phyloP scores from a whole-genome alignment of 2,113 vertebrate species.

The Ciconia boyciana region DNA sequence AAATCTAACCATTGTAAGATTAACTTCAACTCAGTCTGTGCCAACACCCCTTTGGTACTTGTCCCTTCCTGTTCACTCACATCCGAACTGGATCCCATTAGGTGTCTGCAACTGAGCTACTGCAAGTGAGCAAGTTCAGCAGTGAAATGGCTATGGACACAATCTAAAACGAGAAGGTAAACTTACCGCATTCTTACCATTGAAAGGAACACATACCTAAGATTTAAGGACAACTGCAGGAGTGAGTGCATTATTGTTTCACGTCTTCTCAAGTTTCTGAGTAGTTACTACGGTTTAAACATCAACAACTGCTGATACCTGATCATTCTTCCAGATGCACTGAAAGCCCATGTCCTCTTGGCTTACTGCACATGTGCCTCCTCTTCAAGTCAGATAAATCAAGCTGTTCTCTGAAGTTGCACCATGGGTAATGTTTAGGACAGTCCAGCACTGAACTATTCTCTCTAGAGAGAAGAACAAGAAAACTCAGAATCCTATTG shows the following conservation, averaged over 20 bases:
- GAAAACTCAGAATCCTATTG: neutral
- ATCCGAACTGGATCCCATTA: neutral
- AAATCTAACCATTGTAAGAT: neutral
- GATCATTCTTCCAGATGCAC: slow-evolving; percentile 29
- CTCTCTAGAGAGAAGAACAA: slow-evolving; percentile 30
- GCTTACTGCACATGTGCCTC: slow-evolving; percentile 20
- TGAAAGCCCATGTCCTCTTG: slow-evolving; percentile 60
- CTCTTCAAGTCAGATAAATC: slow-evolving; percentile 28
- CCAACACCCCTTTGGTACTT: neutral
- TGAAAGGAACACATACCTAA: neutral
- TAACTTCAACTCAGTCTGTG: neutral
- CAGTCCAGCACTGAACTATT: neutral
- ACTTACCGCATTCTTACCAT: neutral
- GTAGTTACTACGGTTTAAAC: neutral
- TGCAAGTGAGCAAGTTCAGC: neutral
- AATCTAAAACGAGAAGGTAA: accelerated
- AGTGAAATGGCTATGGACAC: neutral
- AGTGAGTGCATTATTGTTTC: neutral
- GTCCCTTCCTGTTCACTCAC: neutral
- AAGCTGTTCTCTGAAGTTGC: neutral
- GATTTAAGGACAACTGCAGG: neutral
- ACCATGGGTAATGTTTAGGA: neutral
- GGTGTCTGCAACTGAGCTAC: neutral
- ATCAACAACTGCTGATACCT: neutral
- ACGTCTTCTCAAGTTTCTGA: neutral